Evolutionary conservation across 1,140 invertebrate species (phyloP).

Genomic region (Drosophila bipectinata): DNA sequence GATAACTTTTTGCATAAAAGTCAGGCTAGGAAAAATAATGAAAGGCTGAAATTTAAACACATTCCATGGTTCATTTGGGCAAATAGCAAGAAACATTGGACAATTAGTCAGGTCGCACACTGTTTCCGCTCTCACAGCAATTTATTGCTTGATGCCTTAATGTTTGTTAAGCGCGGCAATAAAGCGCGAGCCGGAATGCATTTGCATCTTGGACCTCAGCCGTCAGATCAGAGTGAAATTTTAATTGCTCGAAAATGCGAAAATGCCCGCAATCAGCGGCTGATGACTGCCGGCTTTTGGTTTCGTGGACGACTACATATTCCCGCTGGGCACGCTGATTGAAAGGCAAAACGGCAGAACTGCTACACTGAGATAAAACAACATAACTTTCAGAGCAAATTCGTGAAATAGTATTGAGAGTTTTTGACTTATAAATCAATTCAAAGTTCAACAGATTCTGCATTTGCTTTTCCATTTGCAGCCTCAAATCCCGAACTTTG

Average conservation of each 20-base stretch:
- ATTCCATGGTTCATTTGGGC: neutral
- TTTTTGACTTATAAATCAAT: no score
- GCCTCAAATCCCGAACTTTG: no score
- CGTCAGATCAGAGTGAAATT: slow-evolving; percentile 35
- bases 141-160: slow-evolving; percentile 27
- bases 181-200: slow-evolving; percentile 17
- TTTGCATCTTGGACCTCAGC: slow-evolving; percentile 42
- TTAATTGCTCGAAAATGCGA: slow-evolving; percentile 49
- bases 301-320: neutral
- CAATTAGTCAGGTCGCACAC: slow-evolving; percentile 20
- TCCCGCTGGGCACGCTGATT: slow-evolving; percentile 31
- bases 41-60: slow-evolving; percentile 12
- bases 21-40: neutral
- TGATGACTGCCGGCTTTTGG: slow-evolving; percentile 26
- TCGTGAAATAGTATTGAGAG: no score
- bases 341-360: neutral
- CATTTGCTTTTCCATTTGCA: no score
- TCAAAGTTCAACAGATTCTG: no score
- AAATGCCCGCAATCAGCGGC: slow-evolving; percentile 27
- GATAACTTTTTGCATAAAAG: slow-evolving; percentile 16
- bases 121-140: slow-evolving; percentile 35
- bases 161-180: slow-evolving; percentile 35
- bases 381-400: neutral
- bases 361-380: neutral
- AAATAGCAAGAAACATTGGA: neutral